Conservation (phyloP, 2,113 vertebrate species). For the Pachyramphus minor region DNA sequence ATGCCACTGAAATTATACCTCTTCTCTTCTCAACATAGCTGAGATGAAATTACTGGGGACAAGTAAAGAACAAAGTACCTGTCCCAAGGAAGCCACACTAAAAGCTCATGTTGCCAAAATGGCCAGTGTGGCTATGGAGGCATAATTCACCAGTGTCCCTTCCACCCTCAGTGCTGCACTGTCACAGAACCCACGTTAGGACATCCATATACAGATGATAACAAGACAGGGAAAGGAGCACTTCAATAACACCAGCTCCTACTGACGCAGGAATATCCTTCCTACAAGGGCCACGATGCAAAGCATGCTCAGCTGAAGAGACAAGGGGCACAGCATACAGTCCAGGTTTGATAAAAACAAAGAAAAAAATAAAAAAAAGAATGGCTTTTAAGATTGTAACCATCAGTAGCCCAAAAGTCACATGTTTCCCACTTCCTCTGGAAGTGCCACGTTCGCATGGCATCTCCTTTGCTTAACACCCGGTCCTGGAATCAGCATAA, state of each 20-base stretch:
- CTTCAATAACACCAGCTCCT: not conserved
- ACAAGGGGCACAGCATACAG: not conserved
- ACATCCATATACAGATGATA: not conserved
- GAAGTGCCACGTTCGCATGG: fast-evolving
- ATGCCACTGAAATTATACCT: not conserved
- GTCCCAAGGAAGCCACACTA: not conserved
- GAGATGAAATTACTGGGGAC: not conserved
- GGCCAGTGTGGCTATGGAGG: not conserved
- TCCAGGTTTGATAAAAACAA: not conserved
- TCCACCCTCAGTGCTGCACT: not conserved
- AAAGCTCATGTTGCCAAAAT: not conserved
- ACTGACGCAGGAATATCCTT: not conserved
- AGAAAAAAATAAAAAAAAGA: not conserved
- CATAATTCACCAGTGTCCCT: not conserved
- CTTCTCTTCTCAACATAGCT: not conserved
- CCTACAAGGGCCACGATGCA: not conserved
- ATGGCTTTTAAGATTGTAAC: not conserved
- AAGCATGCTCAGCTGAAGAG: not conserved
- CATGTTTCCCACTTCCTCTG: not conserved
- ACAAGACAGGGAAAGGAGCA: not conserved
- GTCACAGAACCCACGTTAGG: not conserved
- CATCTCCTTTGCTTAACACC: not conserved
- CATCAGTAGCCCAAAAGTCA: not conserved
- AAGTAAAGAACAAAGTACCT: not conserved
- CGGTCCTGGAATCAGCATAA: fast-evolving